Evolutionary conservation across 2,888 invertebrate genomes (phyloP), one percentile per base, ranked within the genome.

Genomic region (Leistus spinibarbis): DNA sequence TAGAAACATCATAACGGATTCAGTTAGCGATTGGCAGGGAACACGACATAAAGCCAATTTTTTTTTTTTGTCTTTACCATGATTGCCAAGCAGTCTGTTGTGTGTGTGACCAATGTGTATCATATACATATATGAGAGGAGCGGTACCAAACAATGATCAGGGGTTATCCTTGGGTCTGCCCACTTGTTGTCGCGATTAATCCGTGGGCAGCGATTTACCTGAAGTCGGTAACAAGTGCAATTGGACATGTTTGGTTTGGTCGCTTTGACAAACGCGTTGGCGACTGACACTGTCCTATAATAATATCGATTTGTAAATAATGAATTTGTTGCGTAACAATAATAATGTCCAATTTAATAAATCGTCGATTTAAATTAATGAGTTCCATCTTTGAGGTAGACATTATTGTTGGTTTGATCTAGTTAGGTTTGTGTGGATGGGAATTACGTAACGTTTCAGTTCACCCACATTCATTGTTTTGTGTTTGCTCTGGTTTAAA

Each of bases 401-500:
- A n/a, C n/a, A 57, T n/a, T 7, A 57, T 57, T 57, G 9, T 57
- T 13, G n/a, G 57, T 57, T 7, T 57, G 4, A 40, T 2, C 40
- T 13, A 40, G 13, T 40, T 40, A 40, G 40, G 63, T 63, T 4
- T 20, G 23, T 27, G 27, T 10, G 16, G 17, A 54, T 66, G 13
- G 19, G 53, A 19, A 20, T 66, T 40, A 27, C 53, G 66, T 53
- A 66, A 66, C 9, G 7, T 17, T 40, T 24, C 40, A 40, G 40
- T 40, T 40, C 68, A 40, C 69, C 69, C 60, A 69, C 69, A 27
- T 60, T 9, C 24, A 57, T 57, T 57, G 57, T 57, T 57, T 19
- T 57, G 3, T 69, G 60, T 60, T 69, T 69, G 69, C 16, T 60
- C 69, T 17, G 60, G 22, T 69, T 69, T 69, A 60, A 27, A 69